Conservation (phyloP, 1,140 invertebrate genomes). For the Pentalonia nigronervosa region DNA sequence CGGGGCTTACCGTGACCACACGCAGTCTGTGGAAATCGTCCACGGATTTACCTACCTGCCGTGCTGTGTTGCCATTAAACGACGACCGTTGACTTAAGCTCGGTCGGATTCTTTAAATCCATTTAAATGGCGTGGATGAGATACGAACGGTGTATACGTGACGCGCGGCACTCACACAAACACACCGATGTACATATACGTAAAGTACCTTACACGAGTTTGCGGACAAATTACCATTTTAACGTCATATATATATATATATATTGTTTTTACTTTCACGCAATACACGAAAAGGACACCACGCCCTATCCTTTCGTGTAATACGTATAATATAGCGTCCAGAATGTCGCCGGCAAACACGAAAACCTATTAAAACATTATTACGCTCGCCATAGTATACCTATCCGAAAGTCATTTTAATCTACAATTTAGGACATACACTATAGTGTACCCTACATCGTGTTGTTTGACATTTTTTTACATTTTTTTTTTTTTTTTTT, state of each 20-base stretch:
- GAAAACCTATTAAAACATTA: constrained; percentile 7
- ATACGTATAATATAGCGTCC: too few species aligned
- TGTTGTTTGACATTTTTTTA: neutral
- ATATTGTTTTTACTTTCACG: neutral
- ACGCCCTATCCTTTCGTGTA: neutral
- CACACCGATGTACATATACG: neutral
- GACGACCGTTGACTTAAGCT: neutral
- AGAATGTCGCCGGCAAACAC: neutral
- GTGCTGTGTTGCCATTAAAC: neutral
- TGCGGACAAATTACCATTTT: neutral
- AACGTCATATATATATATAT: too few species aligned
- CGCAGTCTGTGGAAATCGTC: neutral
- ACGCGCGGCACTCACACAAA: neutral
- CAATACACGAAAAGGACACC: neutral
- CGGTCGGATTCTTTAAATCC: neutral
- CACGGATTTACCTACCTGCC: neutral
- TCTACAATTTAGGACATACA: neutral
- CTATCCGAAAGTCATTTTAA: too few species aligned
- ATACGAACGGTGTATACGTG: neutral
- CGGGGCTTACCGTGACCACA: neutral
- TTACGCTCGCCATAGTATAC: neutral
- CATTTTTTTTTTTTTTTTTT: too few species aligned
- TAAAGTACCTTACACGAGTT: neutral
- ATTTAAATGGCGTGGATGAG: neutral
- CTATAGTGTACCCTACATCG: neutral